Evolutionary conservation across 2,888 invertebrate species (phyloP).

Genomic region (Alloscopus bannaensis): DNA sequence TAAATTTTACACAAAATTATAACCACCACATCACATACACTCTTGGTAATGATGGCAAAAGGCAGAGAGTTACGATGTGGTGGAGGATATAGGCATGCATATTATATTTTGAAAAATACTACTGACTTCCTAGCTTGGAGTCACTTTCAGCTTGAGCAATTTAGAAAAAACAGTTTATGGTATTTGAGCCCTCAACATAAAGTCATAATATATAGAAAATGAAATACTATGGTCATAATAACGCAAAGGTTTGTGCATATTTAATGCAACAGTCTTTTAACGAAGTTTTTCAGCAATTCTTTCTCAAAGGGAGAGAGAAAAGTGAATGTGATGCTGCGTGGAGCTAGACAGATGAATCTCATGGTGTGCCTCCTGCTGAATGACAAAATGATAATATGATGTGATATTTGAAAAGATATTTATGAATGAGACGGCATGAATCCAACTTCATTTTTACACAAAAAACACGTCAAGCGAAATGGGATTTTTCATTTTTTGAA

Average conservation of each 20-base stretch:
- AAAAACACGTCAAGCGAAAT: no score
- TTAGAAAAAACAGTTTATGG: conserved; percentile 18
- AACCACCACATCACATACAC: no score
- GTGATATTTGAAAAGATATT: not conserved
- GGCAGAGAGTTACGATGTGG: not conserved
- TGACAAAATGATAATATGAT: not conserved
- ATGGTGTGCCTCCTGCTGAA: conserved; percentile 17
- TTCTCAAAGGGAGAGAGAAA: conserved; percentile 1
- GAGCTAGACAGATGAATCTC: not conserved
- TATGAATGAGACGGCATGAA: not conserved
- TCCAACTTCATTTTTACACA: not conserved
- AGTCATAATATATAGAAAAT: not conserved
- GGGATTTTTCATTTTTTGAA: no score
- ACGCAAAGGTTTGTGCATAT: conserved; percentile 1
- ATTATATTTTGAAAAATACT: not conserved
- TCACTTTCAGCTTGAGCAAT: conserved; percentile 4
- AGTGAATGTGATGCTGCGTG: conserved; percentile 11
- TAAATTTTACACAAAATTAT: conserved; percentile 10
- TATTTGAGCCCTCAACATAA: not conserved
- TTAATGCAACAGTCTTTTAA: conserved; percentile 6
- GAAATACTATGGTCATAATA: not conserved
- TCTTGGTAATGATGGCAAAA: no score
- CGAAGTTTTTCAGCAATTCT: not conserved
- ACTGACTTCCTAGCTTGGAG: conserved; percentile 11
- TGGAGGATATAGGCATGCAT: not conserved